Conservation (phyloP, 2,797 vertebrate species). For the Girardinus metallicus region DNA sequence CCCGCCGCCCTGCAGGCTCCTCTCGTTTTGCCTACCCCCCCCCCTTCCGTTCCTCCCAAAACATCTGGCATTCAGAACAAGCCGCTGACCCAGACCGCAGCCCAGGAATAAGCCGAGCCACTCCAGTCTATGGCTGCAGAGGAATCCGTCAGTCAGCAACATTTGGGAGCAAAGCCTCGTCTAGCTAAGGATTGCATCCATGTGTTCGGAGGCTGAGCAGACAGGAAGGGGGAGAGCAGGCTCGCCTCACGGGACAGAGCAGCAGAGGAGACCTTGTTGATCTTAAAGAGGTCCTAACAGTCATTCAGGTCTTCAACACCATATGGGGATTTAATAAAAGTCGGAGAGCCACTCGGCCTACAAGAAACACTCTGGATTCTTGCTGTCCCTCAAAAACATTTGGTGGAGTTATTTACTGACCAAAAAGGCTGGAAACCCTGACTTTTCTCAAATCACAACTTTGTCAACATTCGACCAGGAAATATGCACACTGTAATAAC, state of each 20-base stretch:
- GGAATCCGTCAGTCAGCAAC: conserved; percentile 80
- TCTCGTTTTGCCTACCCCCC: neutral
- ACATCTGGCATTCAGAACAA: conserved; percentile 76
- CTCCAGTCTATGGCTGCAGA: conserved; percentile 70
- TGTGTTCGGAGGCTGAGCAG: conserved; percentile 42
- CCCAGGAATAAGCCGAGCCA: conserved; percentile 73
- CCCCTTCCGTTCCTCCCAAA: conserved; percentile 16
- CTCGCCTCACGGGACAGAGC: conserved; percentile 17
- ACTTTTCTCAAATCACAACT: neutral
- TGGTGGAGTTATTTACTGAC: neutral
- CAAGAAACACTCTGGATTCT: neutral
- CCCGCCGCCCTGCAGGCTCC: conserved; percentile 27
- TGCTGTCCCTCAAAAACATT: neutral
- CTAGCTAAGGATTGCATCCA: conserved; percentile 56
- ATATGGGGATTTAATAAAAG: neutral
- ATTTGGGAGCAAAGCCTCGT: conserved; percentile 60
- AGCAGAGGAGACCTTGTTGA: conserved; percentile 6
- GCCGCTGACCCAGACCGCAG: conserved; percentile 66
- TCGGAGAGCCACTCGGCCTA: neutral
- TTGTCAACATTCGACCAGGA: neutral
- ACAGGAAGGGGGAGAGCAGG: conserved; percentile 17
- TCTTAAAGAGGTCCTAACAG: neutral
- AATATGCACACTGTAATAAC: neutral
- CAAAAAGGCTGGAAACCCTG: neutral
- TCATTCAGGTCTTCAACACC: neutral